phyloP scores from a whole-genome alignment of 2,888 invertebrate genomes.

The Cynaeus angustus region DNA sequence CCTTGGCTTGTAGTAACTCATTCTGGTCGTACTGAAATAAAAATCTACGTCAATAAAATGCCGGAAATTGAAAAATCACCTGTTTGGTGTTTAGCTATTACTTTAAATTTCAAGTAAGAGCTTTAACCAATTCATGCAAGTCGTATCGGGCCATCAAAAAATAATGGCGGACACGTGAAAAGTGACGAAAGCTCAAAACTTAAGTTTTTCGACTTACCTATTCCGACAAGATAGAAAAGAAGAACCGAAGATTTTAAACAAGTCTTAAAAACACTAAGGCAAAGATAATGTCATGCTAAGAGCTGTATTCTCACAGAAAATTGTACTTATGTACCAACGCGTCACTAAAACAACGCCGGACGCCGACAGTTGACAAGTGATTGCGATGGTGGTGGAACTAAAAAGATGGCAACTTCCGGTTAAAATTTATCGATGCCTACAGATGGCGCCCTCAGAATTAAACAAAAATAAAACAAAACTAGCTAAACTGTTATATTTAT shows the following conservation, averaged over 20 bases:
- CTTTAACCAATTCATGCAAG: background rate
- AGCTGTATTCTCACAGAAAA: background rate
- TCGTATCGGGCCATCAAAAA: background rate
- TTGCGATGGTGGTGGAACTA: background rate
- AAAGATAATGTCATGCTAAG: no score
- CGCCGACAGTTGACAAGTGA: slow-evolving; percentile 3
- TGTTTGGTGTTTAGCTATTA: background rate
- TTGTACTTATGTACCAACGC: background rate
- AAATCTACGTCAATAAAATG: slow-evolving; percentile 56
- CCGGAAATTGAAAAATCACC: no score
- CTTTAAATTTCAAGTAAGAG: background rate
- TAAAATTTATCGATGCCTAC: background rate
- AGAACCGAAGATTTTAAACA: no score
- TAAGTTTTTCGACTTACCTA: slow-evolving; percentile 1
- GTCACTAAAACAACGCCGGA: slow-evolving; percentile 1
- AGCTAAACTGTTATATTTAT: no score
- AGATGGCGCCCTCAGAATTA: background rate
- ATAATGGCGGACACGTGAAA: slow-evolving; percentile 9
- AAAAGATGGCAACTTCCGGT: slow-evolving; percentile 4
- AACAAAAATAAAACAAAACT: background rate
- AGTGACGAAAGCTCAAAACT: background rate
- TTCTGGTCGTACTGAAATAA: slow-evolving; percentile 63
- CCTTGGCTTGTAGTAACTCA: slow-evolving; percentile 68
- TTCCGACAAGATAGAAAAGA: background rate
- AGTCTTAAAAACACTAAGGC: no score